phyloP scores from a whole-genome alignment of 2,113 vertebrate genomes.

The Mus musculus region GRCm39 chr8:86012501-86013000 shows the following conservation, averaged over 20 bases:
- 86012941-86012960: not conserved
- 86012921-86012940: not conserved
- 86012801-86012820: not conserved
- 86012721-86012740: no score
- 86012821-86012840: not conserved
- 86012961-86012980: constrained; percentile 95
- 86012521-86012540: not conserved
- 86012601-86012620: no score
- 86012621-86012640: no score
- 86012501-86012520: not conserved
- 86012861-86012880: not conserved
- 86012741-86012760: no score
- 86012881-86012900: not conserved
- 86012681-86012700: no score
- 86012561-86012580: not conserved
- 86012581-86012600: not conserved
- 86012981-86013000: constrained; percentile 98
- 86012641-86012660: no score
- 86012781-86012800: not conserved
- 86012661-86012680: no score
- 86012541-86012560: not conserved
- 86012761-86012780: not conserved
- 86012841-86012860: not conserved
- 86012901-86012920: not conserved
- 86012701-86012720: no score